phyloP scores from a whole-genome alignment of 2,888 invertebrate genomes.

The Agrotis ipsilon region DNA sequence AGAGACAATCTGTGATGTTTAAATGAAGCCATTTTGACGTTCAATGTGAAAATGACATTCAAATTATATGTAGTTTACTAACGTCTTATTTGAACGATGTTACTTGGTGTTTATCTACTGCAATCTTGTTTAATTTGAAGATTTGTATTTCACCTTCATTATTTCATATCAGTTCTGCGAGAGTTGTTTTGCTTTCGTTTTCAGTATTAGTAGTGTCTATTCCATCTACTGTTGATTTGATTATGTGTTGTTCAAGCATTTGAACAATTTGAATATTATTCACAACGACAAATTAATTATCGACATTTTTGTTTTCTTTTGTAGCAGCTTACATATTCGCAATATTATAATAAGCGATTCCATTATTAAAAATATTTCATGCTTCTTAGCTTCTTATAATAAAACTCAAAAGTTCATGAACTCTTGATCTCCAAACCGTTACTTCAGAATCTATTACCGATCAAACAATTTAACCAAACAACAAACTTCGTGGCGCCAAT shows the following conservation, averaged over 20 bases:
- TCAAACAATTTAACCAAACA: conserved; percentile 2
- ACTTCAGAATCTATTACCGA: conserved; percentile 8
- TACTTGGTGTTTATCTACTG: conserved; percentile 28
- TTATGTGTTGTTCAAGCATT: neutral
- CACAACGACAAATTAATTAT: neutral
- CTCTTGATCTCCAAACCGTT: conserved; percentile 9
- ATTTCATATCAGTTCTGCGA: neutral
- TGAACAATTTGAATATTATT: neutral
- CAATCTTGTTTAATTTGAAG: conserved; percentile 24
- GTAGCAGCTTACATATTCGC: neutral
- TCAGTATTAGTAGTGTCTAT: neutral
- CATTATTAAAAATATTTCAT: neutral
- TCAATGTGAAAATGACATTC: conserved; percentile 58
- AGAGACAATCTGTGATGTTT: conserved; percentile 39
- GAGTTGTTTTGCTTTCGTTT: neutral
- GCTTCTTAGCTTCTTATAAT: conserved; percentile 1
- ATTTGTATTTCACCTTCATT: conserved; percentile 4
- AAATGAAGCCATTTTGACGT: conserved; percentile 44
- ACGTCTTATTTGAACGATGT: conserved; percentile 43
- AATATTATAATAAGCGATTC: neutral
- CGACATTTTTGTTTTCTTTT: neutral
- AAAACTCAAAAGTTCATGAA: conserved; percentile 9
- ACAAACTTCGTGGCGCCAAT: conserved; percentile 16
- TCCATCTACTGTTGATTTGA: neutral
- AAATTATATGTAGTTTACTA: conserved; percentile 54